Base-by-base conservation (phyloP, 2,888 invertebrate species). In the Troglohyphantes excavatus region DNA sequence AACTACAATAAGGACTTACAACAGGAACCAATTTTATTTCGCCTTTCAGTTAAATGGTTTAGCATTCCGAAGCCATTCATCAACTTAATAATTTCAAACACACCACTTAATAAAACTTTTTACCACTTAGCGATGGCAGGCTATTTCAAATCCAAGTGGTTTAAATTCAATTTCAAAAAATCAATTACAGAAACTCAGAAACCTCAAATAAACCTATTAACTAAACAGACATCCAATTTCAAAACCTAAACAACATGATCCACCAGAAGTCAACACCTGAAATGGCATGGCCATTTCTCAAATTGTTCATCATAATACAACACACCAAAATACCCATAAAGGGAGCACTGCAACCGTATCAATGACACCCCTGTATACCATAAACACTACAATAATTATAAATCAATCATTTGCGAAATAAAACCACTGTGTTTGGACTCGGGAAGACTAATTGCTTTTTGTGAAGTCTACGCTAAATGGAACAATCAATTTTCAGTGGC, bases 391-490 rank as follows among this genome's bases (percentile, higher is more conserved):
- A 43, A 46, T 67, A 46, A 67, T 53, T 53, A 81, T 67, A 68
- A 81, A 81, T 81, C 79, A 81, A 81, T 81, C 53, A 33, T 17
- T 29, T 7, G 27, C 21, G 68, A 81, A 81, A 46, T 27, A 61
- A 65, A 63, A 65, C 53, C 67, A 81, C 26, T 27, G 46, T 33
- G 72, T 23, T 21, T 73, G 39, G 13, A 73, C 23, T 13, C 11
- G 29, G 68, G 19, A n/a, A 13, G 68, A 43, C 29, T 81, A 81
- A 81, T 81, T 53, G 53, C 53, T 13, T 9, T 9, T 3, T 17
- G 11, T 46, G 79, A 67, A 81, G 7, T 68, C 29, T 21, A 21
- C 13, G 29, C 67, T 17, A n/a, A 27, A 68, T 19, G 29, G 3
- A 17, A 27, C 46, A 81, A 81, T 81, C 53, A 67, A 53, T 81